Base-by-base conservation (phyloP, 2,888 invertebrate genomes). In the Phlogophora meticulosa region DNA sequence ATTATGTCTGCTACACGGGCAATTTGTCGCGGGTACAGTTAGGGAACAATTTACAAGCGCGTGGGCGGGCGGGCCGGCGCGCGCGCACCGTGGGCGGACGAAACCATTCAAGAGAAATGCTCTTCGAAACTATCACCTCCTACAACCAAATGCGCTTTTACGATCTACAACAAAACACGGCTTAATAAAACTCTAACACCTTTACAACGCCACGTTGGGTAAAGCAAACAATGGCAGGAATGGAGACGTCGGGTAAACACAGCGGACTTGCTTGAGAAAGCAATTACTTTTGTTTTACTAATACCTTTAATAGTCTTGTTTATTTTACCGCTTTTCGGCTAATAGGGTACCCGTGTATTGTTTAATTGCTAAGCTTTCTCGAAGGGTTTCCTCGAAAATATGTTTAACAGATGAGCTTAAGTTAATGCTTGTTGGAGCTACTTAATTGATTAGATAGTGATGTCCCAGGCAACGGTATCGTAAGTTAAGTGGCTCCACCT, bases 11-110 rank as follows among this genome's bases (percentile, higher is more conserved):
- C 83, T 84, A 87, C 84, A 88, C 77, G 81, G 87, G 89, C 88
- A 92, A 94, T 94, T 94, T 94, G 93, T 93, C 91, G 88, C 82
- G 72, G 78, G 87, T 91, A 92, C 94, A 91, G 94, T 94, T 94
- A 94, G 85, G 84, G 87, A 87, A 90, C 87, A 89, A 92, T 93
- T 94, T 94, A 94, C 88, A 87, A 84, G 81, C 80, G 84, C 75
- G 95, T 94, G 85, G 94, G 95, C 91, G 93, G 93, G 90, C 90
- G 91, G 88, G 84, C 76, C 68, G 53, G 85, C 87, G 86, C 91
- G 86, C 87, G 88, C 87, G 87, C 84, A 68, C 59, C 85, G 94
- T 94, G 84, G 94, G 94, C 92, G 92, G 88, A 88, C 87, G 78
- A 70, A 77, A 74, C 89, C 91, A 93, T 92, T 94, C 88, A 91